phyloP scores from a whole-genome alignment of 2,888 invertebrate genomes.

The Helobdella robusta region DNA sequence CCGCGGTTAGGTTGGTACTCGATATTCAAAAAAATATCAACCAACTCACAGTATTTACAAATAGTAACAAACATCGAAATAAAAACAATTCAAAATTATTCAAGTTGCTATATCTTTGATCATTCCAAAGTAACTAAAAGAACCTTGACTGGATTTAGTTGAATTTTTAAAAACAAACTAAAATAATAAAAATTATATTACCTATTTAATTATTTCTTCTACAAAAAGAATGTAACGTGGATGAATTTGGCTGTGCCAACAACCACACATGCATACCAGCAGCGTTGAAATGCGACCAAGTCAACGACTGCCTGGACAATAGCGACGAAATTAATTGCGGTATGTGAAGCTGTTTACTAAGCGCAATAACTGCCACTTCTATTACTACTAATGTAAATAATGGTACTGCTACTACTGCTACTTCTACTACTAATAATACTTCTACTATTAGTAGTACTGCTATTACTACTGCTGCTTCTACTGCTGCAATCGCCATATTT shows the following conservation, averaged over 20 bases:
- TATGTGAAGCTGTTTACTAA: slow-evolving; percentile 5
- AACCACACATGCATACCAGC: slow-evolving; percentile 20
- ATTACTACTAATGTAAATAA: background rate
- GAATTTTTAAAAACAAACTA: background rate
- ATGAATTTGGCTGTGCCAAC: slow-evolving; percentile 12
- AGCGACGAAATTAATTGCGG: slow-evolving; percentile 33
- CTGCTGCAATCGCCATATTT: no score
- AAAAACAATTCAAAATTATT: background rate
- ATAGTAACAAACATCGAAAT: no score
- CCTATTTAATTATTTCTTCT: background rate
- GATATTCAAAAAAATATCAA: no score
- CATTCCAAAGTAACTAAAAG: background rate
- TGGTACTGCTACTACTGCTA: no score
- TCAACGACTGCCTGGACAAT: slow-evolving; percentile 33
- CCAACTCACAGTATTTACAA: no score
- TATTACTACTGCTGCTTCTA: no score
- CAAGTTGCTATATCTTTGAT: background rate
- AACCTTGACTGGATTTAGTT: background rate
- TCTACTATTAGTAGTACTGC: no score
- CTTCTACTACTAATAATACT: no score
- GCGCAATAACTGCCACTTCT: background rate
- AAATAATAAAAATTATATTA: background rate
- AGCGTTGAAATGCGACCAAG: slow-evolving; percentile 29
- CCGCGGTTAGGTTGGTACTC: slow-evolving; percentile 5
- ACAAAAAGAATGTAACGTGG: slow-evolving; percentile 17